Evolutionary conservation across 1,140 invertebrate species (phyloP), one percentile per base, ranked within the genome.

Genomic region (Orchestia grillus): DNA sequence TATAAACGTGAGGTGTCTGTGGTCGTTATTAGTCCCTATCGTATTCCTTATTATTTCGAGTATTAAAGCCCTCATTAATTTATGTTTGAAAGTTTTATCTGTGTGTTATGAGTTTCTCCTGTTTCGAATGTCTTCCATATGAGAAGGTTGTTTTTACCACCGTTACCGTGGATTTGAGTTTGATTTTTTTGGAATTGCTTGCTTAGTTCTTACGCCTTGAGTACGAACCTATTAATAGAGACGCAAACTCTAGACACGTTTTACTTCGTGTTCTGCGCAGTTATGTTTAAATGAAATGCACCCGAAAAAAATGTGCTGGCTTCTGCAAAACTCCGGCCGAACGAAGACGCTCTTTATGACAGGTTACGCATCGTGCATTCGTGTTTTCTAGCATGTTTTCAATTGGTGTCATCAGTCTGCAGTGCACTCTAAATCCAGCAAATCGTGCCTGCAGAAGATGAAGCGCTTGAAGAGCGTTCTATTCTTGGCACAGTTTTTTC

Each of bases 401-500:
- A 90, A 90, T 90, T 42, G 42, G 43, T 42, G 42, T 43, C 36
- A 44, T 90, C 88, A 44, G 88, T 19, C 42, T 90, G 8, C 42
- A 90, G 42, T 90, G 28, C 41, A 19, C 4, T 16, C 41, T 43
- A 77, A 77, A 36, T 15, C 15, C 88, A 42, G n/a, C 11, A 43
- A 90, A 19, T 41, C 42, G 88, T 90, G 88, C 42, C 41, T 90
- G n/a, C 28, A 41, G 88, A 90, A 90, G 41, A 90, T 90, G 88
- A 90, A 90, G 41, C 15, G 11, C 23, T 0, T 19, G 15, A 90
- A 41, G 88, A 42, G 88, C 88, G 28, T 41, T 90, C 88, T 90
- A 90, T 90, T 90, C 88, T 90, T 90, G 41, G 88, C 88, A 43
- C 43, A 36, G 6, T 90, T 90, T 53, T 90, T 90, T 90, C 43